These are phyloP conservation scores for Ennomos quercinarius DNA, from an alignment of 2,888 invertebrate genomes.

Conservation along the genomic window DNA sequence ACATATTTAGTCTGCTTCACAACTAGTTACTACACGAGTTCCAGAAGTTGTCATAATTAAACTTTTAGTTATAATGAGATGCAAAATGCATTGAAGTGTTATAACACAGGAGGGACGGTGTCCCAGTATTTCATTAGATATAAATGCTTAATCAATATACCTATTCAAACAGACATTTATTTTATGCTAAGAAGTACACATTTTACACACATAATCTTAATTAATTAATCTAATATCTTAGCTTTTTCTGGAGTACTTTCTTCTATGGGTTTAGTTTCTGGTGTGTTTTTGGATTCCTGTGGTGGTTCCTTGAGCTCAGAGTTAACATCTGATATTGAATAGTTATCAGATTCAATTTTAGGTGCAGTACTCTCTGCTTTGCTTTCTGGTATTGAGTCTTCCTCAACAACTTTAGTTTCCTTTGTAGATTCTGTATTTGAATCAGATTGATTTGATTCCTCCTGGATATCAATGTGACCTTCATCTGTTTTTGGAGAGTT, in stretches of 20 bases:
- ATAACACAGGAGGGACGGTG: constrained; percentile 6
- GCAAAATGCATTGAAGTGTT: constrained; percentile 1
- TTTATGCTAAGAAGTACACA: constrained; percentile 4
- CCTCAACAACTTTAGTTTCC: constrained; percentile 45
- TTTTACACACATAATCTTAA: constrained; percentile 4
- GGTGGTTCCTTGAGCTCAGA: constrained; percentile 65
- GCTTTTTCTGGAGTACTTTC: constrained; percentile 24
- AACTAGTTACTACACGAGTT: constrained; percentile 8
- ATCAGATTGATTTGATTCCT: constrained; percentile 60
- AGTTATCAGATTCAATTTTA: constrained; percentile 66
- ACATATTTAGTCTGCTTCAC: constrained; percentile 12
- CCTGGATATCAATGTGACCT: constrained; percentile 57
- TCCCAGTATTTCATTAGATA: constrained; percentile 3
- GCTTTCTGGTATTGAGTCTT: constrained; percentile 41
- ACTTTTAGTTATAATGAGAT: not conserved
- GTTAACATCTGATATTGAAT: constrained; percentile 76
- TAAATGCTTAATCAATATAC: constrained; percentile 14
- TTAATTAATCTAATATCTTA: constrained; percentile 22
- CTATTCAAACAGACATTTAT: constrained; percentile 8
- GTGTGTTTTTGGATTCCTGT: constrained; percentile 38
- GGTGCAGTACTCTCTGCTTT: constrained; percentile 44
- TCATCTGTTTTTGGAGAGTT: constrained; percentile 74
- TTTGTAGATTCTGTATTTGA: constrained; percentile 46
- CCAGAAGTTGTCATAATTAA: not conserved
- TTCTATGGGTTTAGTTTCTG: constrained; percentile 7